Evolutionary conservation across 2,113 vertebrate genomes (phyloP).

Genomic region (Lonchura striata): DNA sequence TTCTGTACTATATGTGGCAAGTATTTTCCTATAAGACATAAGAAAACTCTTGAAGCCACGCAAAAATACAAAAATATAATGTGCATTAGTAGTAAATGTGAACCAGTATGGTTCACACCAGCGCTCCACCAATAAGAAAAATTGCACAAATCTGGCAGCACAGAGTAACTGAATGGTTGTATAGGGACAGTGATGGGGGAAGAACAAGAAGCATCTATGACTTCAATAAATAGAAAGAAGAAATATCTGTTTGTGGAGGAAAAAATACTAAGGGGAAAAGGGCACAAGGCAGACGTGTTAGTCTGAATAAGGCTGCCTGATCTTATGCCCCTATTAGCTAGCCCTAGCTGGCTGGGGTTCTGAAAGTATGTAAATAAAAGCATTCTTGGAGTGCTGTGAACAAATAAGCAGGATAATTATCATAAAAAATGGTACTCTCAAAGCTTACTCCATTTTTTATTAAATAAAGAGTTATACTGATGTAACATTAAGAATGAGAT

Average conservation of each 20-base stretch:
- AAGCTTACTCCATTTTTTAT: neutral
- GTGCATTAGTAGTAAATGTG: neutral
- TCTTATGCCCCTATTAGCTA: neutral
- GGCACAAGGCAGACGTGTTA: neutral
- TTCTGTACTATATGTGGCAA: neutral
- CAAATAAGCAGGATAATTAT: neutral
- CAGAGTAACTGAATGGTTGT: neutral
- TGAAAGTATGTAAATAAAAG: neutral
- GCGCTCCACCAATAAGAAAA: rapidly evolving
- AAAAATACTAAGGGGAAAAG: neutral
- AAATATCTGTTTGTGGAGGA: neutral
- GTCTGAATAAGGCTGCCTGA: neutral
- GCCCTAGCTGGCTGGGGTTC: neutral
- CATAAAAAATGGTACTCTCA: neutral
- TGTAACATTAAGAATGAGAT: neutral
- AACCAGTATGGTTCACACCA: neutral
- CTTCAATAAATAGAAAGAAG: neutral
- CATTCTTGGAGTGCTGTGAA: neutral
- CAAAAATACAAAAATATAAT: neutral
- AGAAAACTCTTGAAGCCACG: neutral
- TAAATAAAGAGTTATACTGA: neutral
- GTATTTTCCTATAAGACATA: neutral
- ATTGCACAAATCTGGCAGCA: neutral
- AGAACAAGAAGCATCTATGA: neutral
- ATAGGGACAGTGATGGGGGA: neutral